Conservation (phyloP, 2,888 invertebrate species). For the Tanytarsus gracilentus region DNA sequence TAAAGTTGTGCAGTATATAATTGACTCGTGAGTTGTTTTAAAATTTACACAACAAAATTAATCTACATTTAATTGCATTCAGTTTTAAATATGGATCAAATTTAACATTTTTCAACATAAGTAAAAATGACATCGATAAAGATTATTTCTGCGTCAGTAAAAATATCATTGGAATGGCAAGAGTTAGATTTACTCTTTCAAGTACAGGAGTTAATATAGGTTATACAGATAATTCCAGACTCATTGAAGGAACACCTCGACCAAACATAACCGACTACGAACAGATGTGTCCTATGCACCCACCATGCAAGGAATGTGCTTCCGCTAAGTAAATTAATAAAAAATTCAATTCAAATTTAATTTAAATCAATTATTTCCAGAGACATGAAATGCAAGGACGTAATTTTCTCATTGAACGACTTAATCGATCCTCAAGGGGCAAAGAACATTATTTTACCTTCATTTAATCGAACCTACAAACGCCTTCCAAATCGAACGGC, state of each 20-base stretch:
- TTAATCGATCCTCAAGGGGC: slow-evolving; percentile 45
- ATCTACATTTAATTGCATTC: slow-evolving; percentile 37
- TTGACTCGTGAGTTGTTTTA: background rate
- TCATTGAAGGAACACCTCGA: slow-evolving; percentile 55
- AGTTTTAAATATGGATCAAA: slow-evolving; percentile 34
- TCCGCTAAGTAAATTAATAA: background rate
- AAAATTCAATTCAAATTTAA: background rate
- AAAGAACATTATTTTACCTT: slow-evolving; percentile 45
- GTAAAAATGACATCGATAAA: slow-evolving; percentile 40
- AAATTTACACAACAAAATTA: background rate
- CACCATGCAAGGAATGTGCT: background rate
- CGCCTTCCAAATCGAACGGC: slow-evolving; percentile 43
- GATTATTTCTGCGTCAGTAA: slow-evolving; percentile 77
- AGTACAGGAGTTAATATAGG: background rate
- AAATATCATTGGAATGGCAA: slow-evolving; percentile 71
- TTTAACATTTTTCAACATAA: background rate
- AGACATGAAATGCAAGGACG: slow-evolving; percentile 49
- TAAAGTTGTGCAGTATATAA: background rate
- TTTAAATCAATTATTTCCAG: slow-evolving; percentile 33
- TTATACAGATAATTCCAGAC: slow-evolving; percentile 33
- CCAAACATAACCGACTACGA: slow-evolving; percentile 41
- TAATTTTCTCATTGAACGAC: slow-evolving; percentile 51
- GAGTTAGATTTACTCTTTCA: slow-evolving; percentile 44
- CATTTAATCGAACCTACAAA: slow-evolving; percentile 51
- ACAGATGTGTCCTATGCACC: background rate